phyloP scores from a whole-genome alignment of 2,888 invertebrate genomes.

The Ceraclea dissimilis region DNA sequence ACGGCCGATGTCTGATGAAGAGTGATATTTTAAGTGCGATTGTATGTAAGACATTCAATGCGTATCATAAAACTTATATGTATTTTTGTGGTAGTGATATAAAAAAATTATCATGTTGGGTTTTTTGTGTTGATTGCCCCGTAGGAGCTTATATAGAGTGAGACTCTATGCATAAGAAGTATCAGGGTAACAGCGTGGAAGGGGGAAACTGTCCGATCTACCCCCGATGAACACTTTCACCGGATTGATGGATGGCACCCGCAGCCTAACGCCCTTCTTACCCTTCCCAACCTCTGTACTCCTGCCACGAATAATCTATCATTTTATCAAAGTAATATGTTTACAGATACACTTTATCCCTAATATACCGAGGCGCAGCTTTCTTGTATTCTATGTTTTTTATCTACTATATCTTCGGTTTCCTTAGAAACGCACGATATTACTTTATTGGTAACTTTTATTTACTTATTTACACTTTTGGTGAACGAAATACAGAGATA shows the following conservation, averaged over 20 bases:
- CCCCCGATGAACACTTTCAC: slow-evolving; percentile 18
- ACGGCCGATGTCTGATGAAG: no score
- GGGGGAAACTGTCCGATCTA: slow-evolving; percentile 14
- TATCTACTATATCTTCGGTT: neutral
- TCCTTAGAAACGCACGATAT: neutral
- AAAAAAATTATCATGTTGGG: neutral
- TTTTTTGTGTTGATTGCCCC: slow-evolving; percentile 1
- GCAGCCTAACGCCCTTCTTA: slow-evolving; percentile 7
- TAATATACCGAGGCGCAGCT: neutral
- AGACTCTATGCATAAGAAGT: neutral
- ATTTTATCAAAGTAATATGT: slow-evolving; percentile 16
- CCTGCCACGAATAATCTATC: slow-evolving; percentile 13
- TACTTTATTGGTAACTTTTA: no score
- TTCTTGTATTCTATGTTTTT: neutral
- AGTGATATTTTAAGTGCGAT: no score
- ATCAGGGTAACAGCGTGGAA: neutral
- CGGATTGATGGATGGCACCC: slow-evolving; percentile 20
- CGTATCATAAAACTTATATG: no score
- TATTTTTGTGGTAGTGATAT: no score
- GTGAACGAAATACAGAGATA: no score
- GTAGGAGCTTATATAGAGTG: neutral
- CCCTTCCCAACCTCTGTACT: slow-evolving; percentile 1
- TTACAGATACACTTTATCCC: slow-evolving; percentile 9
- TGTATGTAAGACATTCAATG: no score
- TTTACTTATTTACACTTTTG: no score